These are phyloP conservation scores for Lasioglossum malachurum DNA, from an alignment of 2,888 invertebrate genomes.

Conservation along the genomic window DNA sequence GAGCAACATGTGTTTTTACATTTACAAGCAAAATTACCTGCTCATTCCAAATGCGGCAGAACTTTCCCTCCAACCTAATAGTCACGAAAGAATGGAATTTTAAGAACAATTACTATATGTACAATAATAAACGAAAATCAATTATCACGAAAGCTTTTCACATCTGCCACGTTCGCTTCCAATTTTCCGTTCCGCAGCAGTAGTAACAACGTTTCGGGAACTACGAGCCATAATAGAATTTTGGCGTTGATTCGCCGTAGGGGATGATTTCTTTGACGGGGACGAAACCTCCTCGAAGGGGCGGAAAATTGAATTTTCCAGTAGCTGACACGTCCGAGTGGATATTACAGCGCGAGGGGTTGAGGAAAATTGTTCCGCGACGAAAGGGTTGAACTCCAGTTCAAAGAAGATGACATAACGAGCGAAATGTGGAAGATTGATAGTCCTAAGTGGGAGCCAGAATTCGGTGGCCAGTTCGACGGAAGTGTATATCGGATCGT, in stretches of 20 bases:
- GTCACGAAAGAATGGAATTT: too few species aligned
- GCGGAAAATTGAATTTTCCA: constrained; percentile 26
- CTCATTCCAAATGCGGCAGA: too few species aligned
- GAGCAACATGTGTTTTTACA: too few species aligned
- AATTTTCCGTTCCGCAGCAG: not conserved
- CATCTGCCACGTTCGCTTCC: not conserved
- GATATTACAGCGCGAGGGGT: too few species aligned
- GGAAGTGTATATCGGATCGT: constrained; percentile 52
- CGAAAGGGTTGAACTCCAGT: not conserved
- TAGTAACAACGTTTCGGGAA: not conserved
- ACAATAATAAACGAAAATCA: not conserved
- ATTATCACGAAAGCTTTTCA: not conserved
- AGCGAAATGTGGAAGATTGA: constrained; percentile 40
- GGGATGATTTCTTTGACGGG: not conserved
- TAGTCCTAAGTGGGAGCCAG: constrained; percentile 33
- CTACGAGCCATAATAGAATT: not conserved
- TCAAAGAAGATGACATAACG: constrained; percentile 33
- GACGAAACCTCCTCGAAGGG: not conserved
- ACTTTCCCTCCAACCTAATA: too few species aligned
- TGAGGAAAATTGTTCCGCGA: not conserved
- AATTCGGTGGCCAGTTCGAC: constrained; percentile 43
- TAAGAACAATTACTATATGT: not conserved
- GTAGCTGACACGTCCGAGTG: not conserved
- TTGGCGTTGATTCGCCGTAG: not conserved
- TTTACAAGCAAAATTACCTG: too few species aligned